Conservation (phyloP, 2,888 invertebrate species). For the Tetragnatha montana region DNA sequence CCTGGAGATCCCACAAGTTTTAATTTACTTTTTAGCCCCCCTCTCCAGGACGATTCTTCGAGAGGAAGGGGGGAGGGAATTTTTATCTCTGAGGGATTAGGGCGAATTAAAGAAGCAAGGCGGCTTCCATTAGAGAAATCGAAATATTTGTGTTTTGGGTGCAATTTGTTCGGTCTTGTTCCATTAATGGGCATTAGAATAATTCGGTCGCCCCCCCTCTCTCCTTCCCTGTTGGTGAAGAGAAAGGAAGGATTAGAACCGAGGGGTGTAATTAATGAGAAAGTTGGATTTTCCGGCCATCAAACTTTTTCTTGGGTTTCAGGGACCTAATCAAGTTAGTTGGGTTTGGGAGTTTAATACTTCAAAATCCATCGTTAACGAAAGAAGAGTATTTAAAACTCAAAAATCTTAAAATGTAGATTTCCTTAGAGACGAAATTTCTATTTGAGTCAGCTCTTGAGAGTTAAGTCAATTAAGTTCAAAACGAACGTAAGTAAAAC, state of each 20-base stretch:
- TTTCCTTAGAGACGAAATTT: too few relatives aligned
- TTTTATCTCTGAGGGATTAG: conserved; percentile 44
- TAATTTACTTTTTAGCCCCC: conserved; percentile 70
- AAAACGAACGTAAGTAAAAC: too few relatives aligned
- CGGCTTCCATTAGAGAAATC: conserved; percentile 65
- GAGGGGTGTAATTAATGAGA: background rate
- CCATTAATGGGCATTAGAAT: conserved; percentile 32
- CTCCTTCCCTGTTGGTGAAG: background rate
- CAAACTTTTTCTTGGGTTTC: background rate
- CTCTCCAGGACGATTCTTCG: conserved; percentile 10
- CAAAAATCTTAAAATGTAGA: too few relatives aligned
- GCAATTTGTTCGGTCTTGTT: conserved; percentile 56
- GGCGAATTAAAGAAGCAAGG: conserved; percentile 48
- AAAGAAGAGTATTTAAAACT: too few relatives aligned
- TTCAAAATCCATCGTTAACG: too few relatives aligned
- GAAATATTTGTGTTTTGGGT: conserved; percentile 70
- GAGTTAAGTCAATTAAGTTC: too few relatives aligned
- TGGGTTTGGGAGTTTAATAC: too few relatives aligned
- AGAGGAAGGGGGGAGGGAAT: conserved; percentile 24
- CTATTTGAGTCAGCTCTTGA: too few relatives aligned
- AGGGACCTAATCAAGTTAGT: background rate
- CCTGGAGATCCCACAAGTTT: conserved; percentile 47
- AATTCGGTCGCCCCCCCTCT: background rate
- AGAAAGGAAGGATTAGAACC: background rate
- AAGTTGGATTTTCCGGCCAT: background rate